Percentiles rank a stretch among this genome's conserved stretches.
Conservation (phyloP, 2,113 vertebrate species). For the Bostrychus sinensis region DNA sequence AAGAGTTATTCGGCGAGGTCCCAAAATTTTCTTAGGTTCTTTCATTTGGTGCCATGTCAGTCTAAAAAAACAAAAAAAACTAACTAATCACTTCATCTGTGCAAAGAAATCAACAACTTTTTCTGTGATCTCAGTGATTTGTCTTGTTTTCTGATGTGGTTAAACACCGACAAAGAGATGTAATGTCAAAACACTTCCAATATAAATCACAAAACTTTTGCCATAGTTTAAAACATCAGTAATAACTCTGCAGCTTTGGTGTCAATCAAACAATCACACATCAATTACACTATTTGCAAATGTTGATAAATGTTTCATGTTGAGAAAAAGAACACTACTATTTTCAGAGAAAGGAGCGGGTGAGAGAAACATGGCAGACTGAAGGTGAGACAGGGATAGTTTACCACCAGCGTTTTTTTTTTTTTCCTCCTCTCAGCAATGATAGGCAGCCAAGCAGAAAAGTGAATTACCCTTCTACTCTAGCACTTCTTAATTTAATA, state of each 20-base stretch:
- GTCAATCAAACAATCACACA: conserved; percentile 20
- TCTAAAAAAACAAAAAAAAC: neutral
- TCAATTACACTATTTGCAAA: conserved; percentile 12
- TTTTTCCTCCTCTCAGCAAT: conserved; percentile 76
- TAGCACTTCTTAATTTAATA: conserved; percentile 99
- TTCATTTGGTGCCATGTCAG: neutral
- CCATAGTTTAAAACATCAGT: conserved; percentile 9
- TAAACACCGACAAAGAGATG: conserved; percentile 21
- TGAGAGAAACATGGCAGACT: conserved; percentile 22
- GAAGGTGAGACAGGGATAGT: conserved; percentile 64
- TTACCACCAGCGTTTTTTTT: conserved; percentile 79
- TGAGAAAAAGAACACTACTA: conserved; percentile 2
- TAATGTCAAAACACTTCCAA: conserved; percentile 13
- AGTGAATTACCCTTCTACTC: conserved; percentile 97
- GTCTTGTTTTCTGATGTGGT: neutral
- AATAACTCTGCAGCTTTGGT: conserved; percentile 3
- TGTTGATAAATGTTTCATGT: conserved; percentile 8
- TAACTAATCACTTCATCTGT: neutral
- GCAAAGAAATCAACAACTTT: neutral
- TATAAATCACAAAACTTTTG: conserved; percentile 6
- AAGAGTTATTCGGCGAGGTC: neutral
- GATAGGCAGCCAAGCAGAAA: conserved; percentile 94
- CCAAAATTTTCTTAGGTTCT: neutral
- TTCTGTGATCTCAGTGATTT: neutral
- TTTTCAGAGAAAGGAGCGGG: conserved; percentile 25